Base-by-base conservation (phyloP, 2,888 invertebrate genomes). In the Neelides folsomi region DNA sequence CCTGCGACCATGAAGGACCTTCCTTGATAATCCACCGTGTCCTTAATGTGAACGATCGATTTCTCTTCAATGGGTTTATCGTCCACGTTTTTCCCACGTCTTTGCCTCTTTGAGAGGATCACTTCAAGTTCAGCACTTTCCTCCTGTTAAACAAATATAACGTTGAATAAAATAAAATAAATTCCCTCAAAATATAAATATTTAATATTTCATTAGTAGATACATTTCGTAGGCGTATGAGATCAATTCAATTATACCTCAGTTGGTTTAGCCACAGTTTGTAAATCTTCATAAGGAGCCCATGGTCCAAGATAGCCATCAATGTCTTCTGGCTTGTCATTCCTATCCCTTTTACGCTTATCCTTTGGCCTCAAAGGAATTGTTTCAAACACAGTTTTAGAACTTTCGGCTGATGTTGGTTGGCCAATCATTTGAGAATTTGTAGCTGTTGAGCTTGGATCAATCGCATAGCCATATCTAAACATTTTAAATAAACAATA, bases 241-340 rank as follows among this genome's bases (percentile, higher is more conserved):
- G n/a, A n/a, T 27, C 4, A 27, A 27, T 27, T 27, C 27, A 27
- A 27, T 27, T 27, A 62, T 67, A 76, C 77, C 52, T 92, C 92
- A 52, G 83, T 81, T 0, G 98, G 98, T 69, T 85, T 86, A 67
- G 89, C 81, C 1, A 92, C 77, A 51, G 85, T 81, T 66, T 82
- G 77, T 71, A 99, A 97, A 67, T 93, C 92, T 8, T 81, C 79
- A 71, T 79, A 99, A 49, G 86, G 86, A 52, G 92, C 97, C 98
- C 98, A 99, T 0, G 98, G 98, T 0, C 97, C 98, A 1, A 93
- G 74, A 69, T 94, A 99, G 0, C 95, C 95, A 40, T 85, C 89
- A 18, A 98, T 77, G 72, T 99, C 97, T 15, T 80, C 76, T 0
- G 98, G 84, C 66, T 93, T 81, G 66, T 85, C 82, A 72, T 98